phyloP scores from a whole-genome alignment of 2,797 vertebrate species.

The Mormyrops attenuatus region DNA sequence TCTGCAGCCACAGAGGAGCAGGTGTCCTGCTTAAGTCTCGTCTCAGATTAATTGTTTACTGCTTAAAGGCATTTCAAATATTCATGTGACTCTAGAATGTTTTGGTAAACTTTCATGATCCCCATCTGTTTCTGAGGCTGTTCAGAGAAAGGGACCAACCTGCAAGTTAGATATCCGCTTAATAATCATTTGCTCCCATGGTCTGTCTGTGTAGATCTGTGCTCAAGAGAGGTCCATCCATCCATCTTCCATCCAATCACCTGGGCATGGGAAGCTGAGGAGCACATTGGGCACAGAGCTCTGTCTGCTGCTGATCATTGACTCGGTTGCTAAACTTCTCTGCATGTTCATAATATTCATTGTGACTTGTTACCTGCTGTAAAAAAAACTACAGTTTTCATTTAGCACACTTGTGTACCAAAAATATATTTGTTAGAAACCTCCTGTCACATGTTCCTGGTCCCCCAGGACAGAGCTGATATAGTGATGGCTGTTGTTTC shows the following conservation, averaged over 20 bases:
- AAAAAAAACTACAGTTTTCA: background rate
- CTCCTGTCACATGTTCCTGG: background rate
- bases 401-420: background rate
- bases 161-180: slow-evolving; percentile 6
- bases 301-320: background rate
- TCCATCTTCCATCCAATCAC: background rate
- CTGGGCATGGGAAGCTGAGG: background rate
- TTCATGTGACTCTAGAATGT: background rate
- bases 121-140: background rate
- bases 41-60: background rate
- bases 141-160: slow-evolving; percentile 42
- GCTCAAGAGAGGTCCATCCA: background rate
- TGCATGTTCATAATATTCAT: background rate
- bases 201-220: background rate
- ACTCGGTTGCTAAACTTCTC: background rate
- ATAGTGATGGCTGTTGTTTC: slow-evolving; percentile 32
- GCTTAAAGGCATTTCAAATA: background rate
- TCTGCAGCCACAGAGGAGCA: background rate
- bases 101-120: slow-evolving; percentile 38
- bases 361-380: background rate
- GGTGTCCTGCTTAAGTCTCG: background rate
- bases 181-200: background rate
- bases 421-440: background rate
- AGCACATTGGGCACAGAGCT: background rate
- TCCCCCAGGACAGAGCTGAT: background rate